phyloP scores from a whole-genome alignment of 2,113 vertebrate species.

The Ameiurus melas region DNA sequence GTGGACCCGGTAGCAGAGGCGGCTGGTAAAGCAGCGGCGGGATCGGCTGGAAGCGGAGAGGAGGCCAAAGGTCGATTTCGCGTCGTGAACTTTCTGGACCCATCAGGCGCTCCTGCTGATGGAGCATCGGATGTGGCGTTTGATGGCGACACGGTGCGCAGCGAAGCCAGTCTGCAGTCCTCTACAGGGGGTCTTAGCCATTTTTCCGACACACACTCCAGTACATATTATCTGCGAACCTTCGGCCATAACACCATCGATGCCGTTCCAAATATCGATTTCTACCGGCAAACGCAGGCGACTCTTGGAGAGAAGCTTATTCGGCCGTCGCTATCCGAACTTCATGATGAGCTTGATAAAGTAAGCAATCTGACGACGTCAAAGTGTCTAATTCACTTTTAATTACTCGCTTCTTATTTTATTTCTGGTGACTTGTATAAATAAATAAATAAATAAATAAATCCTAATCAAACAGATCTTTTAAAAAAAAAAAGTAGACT shows the following conservation, averaged over 20 bases:
- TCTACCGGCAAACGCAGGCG: constrained; percentile 87
- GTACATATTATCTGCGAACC: constrained; percentile 95
- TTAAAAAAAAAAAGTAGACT: neutral
- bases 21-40: constrained; percentile 28
- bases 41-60: constrained; percentile 65
- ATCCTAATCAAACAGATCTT: neutral
- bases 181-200: constrained; percentile 86
- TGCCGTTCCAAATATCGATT: constrained; percentile 94
- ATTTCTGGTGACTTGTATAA: neutral
- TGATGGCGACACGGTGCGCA: constrained; percentile 85
- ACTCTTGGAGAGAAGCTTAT: constrained; percentile 88
- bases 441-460: neutral
- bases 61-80: constrained; percentile 85
- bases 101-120: constrained; percentile 70
- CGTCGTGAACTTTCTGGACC: constrained; percentile 86
- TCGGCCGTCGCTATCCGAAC: constrained; percentile 88
- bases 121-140: constrained; percentile 76
- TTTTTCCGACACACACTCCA: constrained; percentile 91
- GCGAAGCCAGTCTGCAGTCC: constrained; percentile 88
- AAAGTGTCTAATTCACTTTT: neutral
- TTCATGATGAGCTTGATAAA: constrained; percentile 94
- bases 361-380: constrained; percentile 61
- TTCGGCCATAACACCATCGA: constrained; percentile 98
- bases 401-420: neutral
- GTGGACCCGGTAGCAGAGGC: constrained; percentile 86